These are phyloP conservation scores for Ips nitidus DNA, from an alignment of 1,140 invertebrate genomes.

Conservation along the genomic window DNA sequence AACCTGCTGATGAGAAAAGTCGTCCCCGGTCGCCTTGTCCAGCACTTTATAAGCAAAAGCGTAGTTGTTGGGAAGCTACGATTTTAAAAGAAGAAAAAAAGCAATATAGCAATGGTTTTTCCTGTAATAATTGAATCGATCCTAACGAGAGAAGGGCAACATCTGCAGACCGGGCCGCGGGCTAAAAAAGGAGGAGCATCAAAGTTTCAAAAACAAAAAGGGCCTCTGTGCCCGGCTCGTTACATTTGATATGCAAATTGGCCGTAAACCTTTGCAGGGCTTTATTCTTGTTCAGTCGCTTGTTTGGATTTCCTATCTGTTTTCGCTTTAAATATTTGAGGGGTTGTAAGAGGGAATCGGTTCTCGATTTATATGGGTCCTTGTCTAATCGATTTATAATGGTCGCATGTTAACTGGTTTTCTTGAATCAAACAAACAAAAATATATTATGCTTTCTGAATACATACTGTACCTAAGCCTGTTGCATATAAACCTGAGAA, in stretches of 20 bases:
- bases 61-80: conserved; percentile 53
- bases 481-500: no score
- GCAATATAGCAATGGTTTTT: neutral
- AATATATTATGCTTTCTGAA: no score
- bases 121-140: neutral
- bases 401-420: no score
- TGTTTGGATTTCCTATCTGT: neutral
- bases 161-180: neutral
- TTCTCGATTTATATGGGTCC: no score
- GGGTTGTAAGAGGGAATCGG: neutral
- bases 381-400: no score
- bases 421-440: no score
- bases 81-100: neutral
- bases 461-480: no score
- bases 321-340: conserved; percentile 1
- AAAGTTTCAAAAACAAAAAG: conserved; percentile 23
- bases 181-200: conserved; percentile 14
- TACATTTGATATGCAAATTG: conserved; percentile 28
- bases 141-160: conserved; percentile 6
- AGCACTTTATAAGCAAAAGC: conserved; percentile 86
- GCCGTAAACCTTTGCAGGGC: conserved; percentile 11
- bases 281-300: conserved; percentile 4
- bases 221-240: conserved; percentile 3
- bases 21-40: conserved; percentile 74
- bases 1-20: conserved; percentile 79